Conservation (phyloP, 2,113 vertebrate species). For the Larimichthys crocea region DNA sequence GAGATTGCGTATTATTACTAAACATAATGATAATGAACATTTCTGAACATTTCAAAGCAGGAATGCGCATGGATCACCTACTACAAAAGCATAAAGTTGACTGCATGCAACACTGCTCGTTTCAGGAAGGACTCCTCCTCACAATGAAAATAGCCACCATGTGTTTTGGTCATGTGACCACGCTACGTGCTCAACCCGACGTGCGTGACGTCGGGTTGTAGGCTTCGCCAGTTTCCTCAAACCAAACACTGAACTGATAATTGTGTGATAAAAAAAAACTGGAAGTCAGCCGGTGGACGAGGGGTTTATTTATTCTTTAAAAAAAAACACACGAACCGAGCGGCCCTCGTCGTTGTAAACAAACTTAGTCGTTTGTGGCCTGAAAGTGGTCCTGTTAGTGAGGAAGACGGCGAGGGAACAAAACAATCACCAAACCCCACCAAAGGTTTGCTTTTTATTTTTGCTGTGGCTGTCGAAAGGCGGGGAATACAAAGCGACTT, state of each 20-base stretch:
- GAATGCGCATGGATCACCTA: neutral
- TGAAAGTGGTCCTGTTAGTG: neutral
- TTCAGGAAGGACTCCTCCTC: neutral
- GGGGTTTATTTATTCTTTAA: slow-evolving; percentile 18
- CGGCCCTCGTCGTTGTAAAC: neutral
- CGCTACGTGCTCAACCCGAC: slow-evolving; percentile 60
- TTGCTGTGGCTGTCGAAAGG: slow-evolving; percentile 66
- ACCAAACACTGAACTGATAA: slow-evolving; percentile 71
- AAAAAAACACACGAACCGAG: neutral
- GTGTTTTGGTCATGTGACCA: slow-evolving; percentile 81
- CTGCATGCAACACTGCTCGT: neutral
- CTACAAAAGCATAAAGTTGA: neutral
- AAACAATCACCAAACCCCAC: slow-evolving; percentile 26
- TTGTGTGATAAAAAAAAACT: slow-evolving; percentile 69
- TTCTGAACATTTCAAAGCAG: neutral
- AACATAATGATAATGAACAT: too few species aligned
- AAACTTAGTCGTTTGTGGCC: neutral
- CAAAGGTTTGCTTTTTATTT: slow-evolving; percentile 56
- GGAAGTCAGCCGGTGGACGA: slow-evolving; percentile 56
- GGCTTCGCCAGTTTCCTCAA: slow-evolving; percentile 78
- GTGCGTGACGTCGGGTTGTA: slow-evolving; percentile 70
- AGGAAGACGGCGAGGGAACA: slow-evolving; percentile 23
- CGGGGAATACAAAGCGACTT: slow-evolving; percentile 82
- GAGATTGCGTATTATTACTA: neutral
- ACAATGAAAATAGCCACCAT: slow-evolving; percentile 71